phyloP scores from a whole-genome alignment of 1,140 invertebrate species.

The Acromyrmex echinatior region DNA sequence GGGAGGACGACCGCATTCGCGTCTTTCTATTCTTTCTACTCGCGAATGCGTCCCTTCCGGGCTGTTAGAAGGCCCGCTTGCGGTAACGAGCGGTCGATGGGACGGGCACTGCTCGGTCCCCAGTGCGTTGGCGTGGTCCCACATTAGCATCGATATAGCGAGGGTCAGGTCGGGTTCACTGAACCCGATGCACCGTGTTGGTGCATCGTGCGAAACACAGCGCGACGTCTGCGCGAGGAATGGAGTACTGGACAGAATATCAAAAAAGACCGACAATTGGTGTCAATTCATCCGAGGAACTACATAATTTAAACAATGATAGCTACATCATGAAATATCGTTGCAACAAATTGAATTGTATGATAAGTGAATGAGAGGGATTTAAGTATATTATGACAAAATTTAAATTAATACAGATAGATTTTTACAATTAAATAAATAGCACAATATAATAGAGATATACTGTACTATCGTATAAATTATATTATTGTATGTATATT shows the following conservation, averaged over 20 bases:
- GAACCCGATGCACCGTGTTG: constrained; percentile 70
- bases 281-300: constrained; percentile 43
- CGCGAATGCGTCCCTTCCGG: constrained; percentile 49
- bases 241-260: constrained; percentile 68
- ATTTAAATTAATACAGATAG: background rate
- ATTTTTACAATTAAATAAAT: background rate
- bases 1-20: background rate
- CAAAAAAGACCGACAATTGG: constrained; percentile 56
- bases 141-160: constrained; percentile 76
- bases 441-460: background rate
- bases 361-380: background rate
- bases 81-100: constrained; percentile 52
- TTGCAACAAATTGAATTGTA: background rate
- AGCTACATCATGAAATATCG: background rate
- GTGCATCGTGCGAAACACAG: constrained; percentile 64
- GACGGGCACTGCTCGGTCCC: constrained; percentile 46
- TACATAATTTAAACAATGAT: background rate
- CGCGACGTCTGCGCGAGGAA: constrained; percentile 70
- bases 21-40: constrained; percentile 15
- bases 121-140: constrained; percentile 75
- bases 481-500: background rate
- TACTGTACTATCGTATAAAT: background rate
- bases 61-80: constrained; percentile 45
- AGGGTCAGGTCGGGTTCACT: constrained; percentile 76
- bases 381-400: background rate